These are phyloP conservation scores for Piprites chloris DNA, from an alignment of 2,113 vertebrate species.

Conservation along the genomic window DNA sequence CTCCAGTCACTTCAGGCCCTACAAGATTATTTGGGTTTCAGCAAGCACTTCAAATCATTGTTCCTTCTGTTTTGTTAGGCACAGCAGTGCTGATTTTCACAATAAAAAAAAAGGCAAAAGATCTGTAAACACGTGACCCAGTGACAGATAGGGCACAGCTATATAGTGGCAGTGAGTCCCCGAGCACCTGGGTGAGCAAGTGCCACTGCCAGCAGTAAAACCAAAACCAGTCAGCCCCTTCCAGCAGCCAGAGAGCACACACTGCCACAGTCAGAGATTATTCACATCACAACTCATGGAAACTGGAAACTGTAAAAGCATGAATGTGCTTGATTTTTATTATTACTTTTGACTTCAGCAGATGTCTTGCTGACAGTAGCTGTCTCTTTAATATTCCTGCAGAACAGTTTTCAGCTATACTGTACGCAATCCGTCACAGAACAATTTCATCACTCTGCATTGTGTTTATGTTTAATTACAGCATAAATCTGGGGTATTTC, in stretches of 20 bases:
- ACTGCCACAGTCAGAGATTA: not conserved
- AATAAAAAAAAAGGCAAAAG: not conserved
- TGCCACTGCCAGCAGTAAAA: rapidly evolving
- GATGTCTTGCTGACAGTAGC: not conserved
- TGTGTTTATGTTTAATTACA: not conserved
- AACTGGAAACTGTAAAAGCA: not conserved
- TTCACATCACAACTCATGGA: not conserved
- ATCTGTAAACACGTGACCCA: not conserved
- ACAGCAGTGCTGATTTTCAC: not conserved
- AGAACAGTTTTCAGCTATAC: not conserved
- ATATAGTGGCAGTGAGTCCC: not conserved
- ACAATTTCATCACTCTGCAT: not conserved
- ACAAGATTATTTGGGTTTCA: not conserved
- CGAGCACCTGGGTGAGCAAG: not conserved
- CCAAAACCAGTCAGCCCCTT: not conserved
- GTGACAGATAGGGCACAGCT: not conserved
- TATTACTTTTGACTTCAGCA: not conserved
- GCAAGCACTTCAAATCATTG: not conserved
- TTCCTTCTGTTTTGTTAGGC: slow-evolving; percentile 3
- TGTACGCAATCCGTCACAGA: not conserved
- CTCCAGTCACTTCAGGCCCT: not conserved
- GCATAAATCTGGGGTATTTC: not conserved
- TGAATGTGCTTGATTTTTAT: not conserved
- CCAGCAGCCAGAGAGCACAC: not conserved
- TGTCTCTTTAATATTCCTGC: not conserved